These are phyloP conservation scores for Nemopilema nomurai DNA, from an alignment of 30 jellyfish, hydroid and myxozoan species.

Conservation along the genomic window DNA sequence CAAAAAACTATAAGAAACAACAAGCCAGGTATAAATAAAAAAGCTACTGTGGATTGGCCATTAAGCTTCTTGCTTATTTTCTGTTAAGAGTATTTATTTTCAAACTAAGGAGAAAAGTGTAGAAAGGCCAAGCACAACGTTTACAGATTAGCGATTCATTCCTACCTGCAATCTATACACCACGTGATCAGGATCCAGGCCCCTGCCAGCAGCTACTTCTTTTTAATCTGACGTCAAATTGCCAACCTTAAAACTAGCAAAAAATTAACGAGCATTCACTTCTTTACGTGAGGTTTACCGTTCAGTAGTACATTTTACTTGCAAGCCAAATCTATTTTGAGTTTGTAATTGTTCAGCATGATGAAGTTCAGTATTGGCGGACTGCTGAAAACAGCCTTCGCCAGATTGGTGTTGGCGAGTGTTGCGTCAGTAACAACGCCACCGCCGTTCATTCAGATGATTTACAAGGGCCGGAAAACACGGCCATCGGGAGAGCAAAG, in stretches of 20 bases:
- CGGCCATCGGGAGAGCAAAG: constrained; percentile 10
- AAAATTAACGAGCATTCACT: background rate
- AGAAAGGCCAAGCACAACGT: no score
- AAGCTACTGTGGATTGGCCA: no score
- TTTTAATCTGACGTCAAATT: background rate
- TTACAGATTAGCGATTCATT: no score
- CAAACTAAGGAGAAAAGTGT: no score
- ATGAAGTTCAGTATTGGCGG: background rate
- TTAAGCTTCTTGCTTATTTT: no score
- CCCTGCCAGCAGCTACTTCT: background rate
- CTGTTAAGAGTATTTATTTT: no score
- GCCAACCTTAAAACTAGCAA: background rate
- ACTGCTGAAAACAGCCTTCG: background rate
- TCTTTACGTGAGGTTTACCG: background rate
- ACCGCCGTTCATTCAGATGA: background rate
- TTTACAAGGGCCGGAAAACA: background rate
- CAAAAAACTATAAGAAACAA: no score
- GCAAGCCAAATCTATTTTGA: background rate
- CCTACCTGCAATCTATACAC: no score
- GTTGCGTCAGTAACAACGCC: background rate
- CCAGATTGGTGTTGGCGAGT: background rate
- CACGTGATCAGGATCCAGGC: background rate
- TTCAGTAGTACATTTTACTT: background rate
- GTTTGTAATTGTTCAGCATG: background rate
- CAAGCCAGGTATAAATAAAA: no score